phyloP scores from a whole-genome alignment of 2,113 vertebrate species.

The Notarius quadriscutis region DNA sequence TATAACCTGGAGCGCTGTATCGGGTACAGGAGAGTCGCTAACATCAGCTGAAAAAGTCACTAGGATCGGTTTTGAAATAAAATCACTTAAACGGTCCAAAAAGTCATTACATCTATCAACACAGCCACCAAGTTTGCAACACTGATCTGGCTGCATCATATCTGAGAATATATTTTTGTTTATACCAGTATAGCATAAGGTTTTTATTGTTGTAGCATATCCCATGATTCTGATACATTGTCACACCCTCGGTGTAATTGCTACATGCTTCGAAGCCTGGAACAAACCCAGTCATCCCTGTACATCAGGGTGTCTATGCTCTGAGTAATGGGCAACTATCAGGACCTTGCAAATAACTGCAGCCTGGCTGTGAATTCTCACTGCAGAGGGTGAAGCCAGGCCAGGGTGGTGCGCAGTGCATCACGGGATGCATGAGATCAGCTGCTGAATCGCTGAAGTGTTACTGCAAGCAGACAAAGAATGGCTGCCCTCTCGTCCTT shows the following conservation, averaged over 20 bases:
- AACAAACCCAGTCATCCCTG: conserved; percentile 15
- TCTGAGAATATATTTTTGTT: neutral
- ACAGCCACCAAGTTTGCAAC: neutral
- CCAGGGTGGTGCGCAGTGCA: conserved; percentile 1
- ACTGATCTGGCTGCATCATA: neutral
- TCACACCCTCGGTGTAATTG: neutral
- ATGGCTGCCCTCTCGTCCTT: neutral
- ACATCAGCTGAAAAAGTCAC: neutral
- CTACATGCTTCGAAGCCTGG: neutral
- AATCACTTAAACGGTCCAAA: neutral
- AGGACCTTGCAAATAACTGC: conserved; percentile 32
- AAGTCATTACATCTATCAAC: neutral
- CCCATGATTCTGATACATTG: neutral
- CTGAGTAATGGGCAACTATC: conserved; percentile 13
- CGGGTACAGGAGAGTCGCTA: neutral
- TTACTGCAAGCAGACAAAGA: conserved; percentile 17
- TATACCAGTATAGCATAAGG: neutral
- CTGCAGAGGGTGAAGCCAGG: conserved; percentile 30
- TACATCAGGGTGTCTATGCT: neutral
- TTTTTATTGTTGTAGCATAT: neutral
- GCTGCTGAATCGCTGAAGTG: conserved; percentile 30
- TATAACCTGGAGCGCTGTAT: neutral
- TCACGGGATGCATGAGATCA: conserved; percentile 22
- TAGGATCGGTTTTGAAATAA: neutral
- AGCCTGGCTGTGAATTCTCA: conserved; percentile 38